Conservation (phyloP, 2,888 invertebrate genomes). For the Chironomus riparius region DNA sequence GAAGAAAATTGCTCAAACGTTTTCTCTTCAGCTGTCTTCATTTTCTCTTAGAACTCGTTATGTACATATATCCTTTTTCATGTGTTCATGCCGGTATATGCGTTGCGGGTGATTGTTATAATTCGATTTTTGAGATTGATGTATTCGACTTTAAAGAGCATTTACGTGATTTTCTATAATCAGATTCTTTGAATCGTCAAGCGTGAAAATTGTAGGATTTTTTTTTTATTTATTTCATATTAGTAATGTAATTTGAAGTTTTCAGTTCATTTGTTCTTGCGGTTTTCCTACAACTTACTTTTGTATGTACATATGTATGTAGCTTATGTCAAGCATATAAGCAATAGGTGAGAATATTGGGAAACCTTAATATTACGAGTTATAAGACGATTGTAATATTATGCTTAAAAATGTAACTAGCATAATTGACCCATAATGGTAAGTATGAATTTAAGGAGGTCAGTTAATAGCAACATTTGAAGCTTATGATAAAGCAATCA, state of each 20-base stretch:
- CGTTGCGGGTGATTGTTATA: background rate
- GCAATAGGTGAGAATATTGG: background rate
- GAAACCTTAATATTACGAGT: background rate
- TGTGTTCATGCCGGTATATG: background rate
- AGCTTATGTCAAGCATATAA: background rate
- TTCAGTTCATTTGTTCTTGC: background rate
- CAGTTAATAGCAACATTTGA: too few relatives aligned
- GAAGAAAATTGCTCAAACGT: slow-evolving; percentile 5
- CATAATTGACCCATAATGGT: too few relatives aligned
- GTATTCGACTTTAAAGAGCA: slow-evolving; percentile 1
- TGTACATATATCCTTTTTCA: background rate
- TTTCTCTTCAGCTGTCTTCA: slow-evolving; percentile 1
- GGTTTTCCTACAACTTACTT: background rate
- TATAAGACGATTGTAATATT: background rate
- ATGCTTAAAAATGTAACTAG: background rate
- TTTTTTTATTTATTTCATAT: background rate
- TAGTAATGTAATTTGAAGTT: background rate
- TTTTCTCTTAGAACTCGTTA: background rate
- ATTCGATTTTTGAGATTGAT: slow-evolving; percentile 15
- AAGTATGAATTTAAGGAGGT: too few relatives aligned
- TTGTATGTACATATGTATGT: background rate
- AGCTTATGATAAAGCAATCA: too few relatives aligned
- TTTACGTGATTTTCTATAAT: slow-evolving; percentile 18
- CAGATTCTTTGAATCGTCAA: slow-evolving; percentile 1
- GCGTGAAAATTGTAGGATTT: background rate